Evolutionary conservation across 2,113 vertebrate species (phyloP).

Genomic region (Oplegnathus fasciatus): DNA sequence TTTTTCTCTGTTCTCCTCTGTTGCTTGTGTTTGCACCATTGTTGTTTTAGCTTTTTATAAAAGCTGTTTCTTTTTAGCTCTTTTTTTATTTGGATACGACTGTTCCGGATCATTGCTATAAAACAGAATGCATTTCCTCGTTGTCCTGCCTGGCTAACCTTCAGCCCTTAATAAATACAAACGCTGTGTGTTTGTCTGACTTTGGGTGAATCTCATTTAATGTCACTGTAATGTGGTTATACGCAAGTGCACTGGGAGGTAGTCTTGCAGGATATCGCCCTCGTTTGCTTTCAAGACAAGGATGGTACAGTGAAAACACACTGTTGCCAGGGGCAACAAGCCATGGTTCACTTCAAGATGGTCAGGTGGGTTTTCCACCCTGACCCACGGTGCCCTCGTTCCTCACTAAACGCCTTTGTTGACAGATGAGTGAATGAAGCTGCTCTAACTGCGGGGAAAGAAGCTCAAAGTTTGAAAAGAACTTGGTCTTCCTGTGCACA

Average conservation of each 20-base stretch:
- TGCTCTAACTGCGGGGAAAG: neutral
- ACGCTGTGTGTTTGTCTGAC: neutral
- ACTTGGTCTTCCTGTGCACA: constrained; percentile 38
- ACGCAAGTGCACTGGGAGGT: neutral
- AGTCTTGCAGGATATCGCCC: neutral
- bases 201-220: constrained; percentile 10
- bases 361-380: constrained; percentile 52
- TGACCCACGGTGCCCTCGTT: constrained; percentile 30
- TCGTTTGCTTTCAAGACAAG: constrained; percentile 19
- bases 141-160: neutral
- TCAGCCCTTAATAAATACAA: constrained; percentile 9
- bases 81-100: neutral
- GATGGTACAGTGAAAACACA: constrained; percentile 16
- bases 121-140: constrained; percentile 8
- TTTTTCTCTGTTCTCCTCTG: neutral
- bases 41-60: neutral
- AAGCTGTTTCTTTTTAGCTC: neutral
- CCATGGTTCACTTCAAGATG: constrained; percentile 3
- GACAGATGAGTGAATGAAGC: constrained; percentile 31
- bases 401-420: constrained; percentile 12
- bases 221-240: neutral
- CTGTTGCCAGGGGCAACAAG: constrained; percentile 46
- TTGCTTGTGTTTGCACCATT: neutral
- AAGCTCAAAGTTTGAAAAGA: constrained; percentile 1
- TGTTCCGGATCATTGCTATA: neutral